Conservation (phyloP, 2,797 vertebrate genomes). For the Rhinella marina region DNA sequence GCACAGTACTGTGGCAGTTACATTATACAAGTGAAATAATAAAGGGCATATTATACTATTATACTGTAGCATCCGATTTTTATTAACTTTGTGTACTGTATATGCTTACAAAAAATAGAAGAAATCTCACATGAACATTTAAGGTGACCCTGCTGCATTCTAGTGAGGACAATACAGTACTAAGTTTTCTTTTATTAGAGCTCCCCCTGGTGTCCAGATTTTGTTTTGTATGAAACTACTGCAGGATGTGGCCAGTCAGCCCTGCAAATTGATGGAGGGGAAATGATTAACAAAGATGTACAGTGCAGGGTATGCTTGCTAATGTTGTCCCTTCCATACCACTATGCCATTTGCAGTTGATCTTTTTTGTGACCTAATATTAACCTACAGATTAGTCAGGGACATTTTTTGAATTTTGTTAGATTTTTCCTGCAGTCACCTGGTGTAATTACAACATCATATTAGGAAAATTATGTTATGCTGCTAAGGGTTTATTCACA, state of each 20-base stretch:
- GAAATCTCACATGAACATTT: neutral
- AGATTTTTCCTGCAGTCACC: too few relatives aligned
- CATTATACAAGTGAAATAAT: neutral
- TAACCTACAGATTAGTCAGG: too few relatives aligned
- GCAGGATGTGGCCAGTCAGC: neutral
- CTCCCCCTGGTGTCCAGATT: slow-evolving; percentile 27
- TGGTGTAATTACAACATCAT: too few relatives aligned
- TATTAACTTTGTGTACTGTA: too few relatives aligned
- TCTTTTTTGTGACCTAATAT: too few relatives aligned
- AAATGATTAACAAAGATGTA: neutral
- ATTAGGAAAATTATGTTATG: too few relatives aligned
- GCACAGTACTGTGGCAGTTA: neutral
- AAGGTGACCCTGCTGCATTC: neutral
- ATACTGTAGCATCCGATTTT: neutral
- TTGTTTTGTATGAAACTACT: neutral
- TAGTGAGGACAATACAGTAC: neutral
- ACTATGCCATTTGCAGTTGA: neutral
- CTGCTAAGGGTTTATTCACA: too few relatives aligned
- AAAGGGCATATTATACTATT: neutral
- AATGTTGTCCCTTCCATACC: neutral
- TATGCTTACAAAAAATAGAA: neutral
- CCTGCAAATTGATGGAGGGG: neutral
- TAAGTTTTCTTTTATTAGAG: slow-evolving; percentile 1
- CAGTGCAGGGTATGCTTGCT: neutral
- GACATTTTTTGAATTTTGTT: too few relatives aligned